Percentiles rank a stretch among this genome's conserved stretches.
phyloP scores from a whole-genome alignment of 2,113 vertebrate genomes.

The Myocastor coypus region DNA sequence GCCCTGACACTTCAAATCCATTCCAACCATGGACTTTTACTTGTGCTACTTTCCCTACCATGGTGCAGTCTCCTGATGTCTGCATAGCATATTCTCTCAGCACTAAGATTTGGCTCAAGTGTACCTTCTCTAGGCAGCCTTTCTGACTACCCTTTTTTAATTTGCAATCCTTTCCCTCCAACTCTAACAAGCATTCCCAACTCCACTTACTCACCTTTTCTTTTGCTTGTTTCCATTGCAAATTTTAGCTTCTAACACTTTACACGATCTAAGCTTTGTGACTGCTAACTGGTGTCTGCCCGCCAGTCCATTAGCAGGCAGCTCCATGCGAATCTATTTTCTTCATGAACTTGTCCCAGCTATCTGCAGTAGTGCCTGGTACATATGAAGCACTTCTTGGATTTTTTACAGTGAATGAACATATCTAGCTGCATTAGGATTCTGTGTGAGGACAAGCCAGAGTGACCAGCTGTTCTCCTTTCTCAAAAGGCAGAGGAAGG shows the following conservation, averaged over 20 bases:
- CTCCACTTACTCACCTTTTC: not conserved
- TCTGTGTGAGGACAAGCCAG: not conserved
- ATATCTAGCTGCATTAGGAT: not conserved
- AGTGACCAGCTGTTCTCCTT: not conserved
- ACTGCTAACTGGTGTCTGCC: not conserved
- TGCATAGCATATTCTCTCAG: not conserved
- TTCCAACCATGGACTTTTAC: not conserved
- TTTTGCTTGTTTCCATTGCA: not conserved
- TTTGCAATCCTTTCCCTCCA: not conserved
- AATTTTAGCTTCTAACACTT: not conserved
- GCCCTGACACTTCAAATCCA: not conserved
- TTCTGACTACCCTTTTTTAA: not conserved
- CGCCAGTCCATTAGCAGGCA: not conserved
- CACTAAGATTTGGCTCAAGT: not conserved
- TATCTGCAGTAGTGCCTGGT: not conserved
- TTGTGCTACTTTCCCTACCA: not conserved
- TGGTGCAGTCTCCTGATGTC: not conserved
- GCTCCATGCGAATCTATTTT: not conserved
- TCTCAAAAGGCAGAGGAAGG: not conserved
- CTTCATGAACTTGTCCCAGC: not conserved
- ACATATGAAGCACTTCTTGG: fast-evolving
- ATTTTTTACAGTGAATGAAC: not conserved
- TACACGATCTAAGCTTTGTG: not conserved
- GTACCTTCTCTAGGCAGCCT: not conserved
- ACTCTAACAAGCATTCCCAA: not conserved